phyloP scores from a whole-genome alignment of 2,797 vertebrate genomes.

The Malacoctenus gilli region DNA sequence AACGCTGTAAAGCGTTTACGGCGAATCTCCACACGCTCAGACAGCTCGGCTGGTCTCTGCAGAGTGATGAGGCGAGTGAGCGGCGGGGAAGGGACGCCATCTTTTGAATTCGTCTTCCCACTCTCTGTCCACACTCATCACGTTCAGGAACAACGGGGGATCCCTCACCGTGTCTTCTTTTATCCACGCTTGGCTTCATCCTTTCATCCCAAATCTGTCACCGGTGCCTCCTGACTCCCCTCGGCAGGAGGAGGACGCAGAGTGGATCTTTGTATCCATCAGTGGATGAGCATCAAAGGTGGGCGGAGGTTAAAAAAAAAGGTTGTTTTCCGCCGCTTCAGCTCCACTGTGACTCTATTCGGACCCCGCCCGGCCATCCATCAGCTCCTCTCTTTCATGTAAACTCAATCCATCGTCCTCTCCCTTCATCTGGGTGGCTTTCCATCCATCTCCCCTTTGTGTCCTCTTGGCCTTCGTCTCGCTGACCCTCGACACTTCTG shows the following conservation, averaged over 20 bases:
- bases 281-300: conserved; percentile 27
- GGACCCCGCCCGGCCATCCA: conserved; percentile 28
- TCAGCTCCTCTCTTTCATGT: conserved; percentile 34
- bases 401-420: conserved; percentile 46
- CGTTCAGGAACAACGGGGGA: conserved; percentile 32
- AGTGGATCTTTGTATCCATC: conserved; percentile 47
- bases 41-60: conserved; percentile 23
- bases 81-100: conserved; percentile 21
- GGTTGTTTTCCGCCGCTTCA: conserved; percentile 24
- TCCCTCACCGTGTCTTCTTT: conserved; percentile 35
- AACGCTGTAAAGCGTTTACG: background rate
- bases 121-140: conserved; percentile 32
- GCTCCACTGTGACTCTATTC: conserved; percentile 35
- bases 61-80: conserved; percentile 2
- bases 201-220: conserved; percentile 38
- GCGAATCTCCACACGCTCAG: conserved; percentile 6
- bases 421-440: conserved; percentile 31
- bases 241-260: conserved; percentile 32
- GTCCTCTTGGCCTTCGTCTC: conserved; percentile 44
- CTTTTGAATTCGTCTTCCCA: conserved; percentile 21
- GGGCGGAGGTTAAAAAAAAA: background rate
- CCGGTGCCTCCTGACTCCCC: conserved; percentile 31
- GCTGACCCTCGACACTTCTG: conserved; percentile 46
- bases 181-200: conserved; percentile 33
- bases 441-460: conserved; percentile 54